Base-by-base conservation (phyloP, 2,888 invertebrate species). In the Xestia xanthographa region DNA sequence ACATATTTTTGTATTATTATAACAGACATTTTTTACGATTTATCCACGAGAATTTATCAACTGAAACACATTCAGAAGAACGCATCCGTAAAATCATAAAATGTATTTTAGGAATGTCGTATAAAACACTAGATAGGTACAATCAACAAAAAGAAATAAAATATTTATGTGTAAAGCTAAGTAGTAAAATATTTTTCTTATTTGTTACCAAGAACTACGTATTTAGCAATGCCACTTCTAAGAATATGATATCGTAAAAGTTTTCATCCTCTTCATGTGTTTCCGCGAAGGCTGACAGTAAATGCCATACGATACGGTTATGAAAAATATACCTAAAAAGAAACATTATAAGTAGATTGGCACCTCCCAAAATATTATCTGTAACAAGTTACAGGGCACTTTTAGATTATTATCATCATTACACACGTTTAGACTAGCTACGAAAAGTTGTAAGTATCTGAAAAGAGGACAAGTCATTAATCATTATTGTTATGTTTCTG, bases 381-480 rank as follows among this genome's bases (percentile, higher is more conserved):
- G 84, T 86, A 84, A 86, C 86, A 86, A 86, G 76, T 86, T 84
- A 86, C 86, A 80, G 84, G 70, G 62, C 75, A 86, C 22, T 67
- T 82, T 75, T 70, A 69, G 48, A 83, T 71, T 53, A 84, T 67
- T 53, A 86, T 67, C 38, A 83, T 77, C 58, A 83, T 65, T 45
- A 58, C 29, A 84, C 69, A 84, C 45, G 62, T 73, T 70, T 62
- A 72, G 26, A 80, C 75, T 83, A 85, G 67, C 75, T 78, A 73
- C 73, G 63, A 71, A 65, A 65, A 68, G 79, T 58, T 75, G 84
- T 34, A 60, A 60, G 60, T 77, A 84, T 84, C 84, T 84, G 84
- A 84, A 86, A 85, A 86, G 66, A 85, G 84, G 77, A 84, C 56
- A 83, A 79, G 62, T 68, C 17, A 83, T 83, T 85, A 83, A 72